Evolutionary conservation across 2,113 vertebrate species (phyloP).

Genomic region (Lagopus muta): DNA sequence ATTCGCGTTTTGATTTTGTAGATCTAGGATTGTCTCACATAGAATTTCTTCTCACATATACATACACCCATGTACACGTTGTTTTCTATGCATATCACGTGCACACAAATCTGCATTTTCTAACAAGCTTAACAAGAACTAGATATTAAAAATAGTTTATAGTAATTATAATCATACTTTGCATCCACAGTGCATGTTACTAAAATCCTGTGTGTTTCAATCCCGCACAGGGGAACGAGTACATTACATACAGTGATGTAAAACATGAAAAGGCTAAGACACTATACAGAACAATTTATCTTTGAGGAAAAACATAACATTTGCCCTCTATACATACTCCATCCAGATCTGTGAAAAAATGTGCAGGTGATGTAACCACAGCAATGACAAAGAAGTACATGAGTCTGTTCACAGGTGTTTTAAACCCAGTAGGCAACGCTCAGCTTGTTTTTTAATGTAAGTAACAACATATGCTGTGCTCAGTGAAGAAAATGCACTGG

Average conservation of each 20-base stretch:
- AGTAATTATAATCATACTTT: not conserved
- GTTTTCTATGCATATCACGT: not conserved
- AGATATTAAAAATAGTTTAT: not conserved
- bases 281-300: not conserved
- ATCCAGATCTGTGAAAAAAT: not conserved
- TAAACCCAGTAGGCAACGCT: not conserved
- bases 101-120: not conserved
- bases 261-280: not conserved
- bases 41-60: not conserved
- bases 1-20: not conserved
- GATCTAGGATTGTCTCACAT: not conserved
- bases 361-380: not conserved
- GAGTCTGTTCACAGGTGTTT: not conserved
- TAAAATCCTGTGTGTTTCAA: not conserved
- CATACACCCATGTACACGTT: not conserved
- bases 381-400: not conserved
- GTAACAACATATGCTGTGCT: not conserved
- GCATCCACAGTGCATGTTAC: not conserved
- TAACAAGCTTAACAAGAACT: not conserved
- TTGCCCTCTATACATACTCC: not conserved
- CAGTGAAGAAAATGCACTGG: not conserved
- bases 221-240: not conserved
- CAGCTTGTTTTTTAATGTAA: not conserved
- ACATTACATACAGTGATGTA: not conserved
- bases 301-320: not conserved